A percentile compares a stretch with the other conserved stretches of the same genome.
These are phyloP conservation scores for Tetropium fuscum DNA, from an alignment of 2,888 invertebrate species.

Conservation along the genomic window DNA sequence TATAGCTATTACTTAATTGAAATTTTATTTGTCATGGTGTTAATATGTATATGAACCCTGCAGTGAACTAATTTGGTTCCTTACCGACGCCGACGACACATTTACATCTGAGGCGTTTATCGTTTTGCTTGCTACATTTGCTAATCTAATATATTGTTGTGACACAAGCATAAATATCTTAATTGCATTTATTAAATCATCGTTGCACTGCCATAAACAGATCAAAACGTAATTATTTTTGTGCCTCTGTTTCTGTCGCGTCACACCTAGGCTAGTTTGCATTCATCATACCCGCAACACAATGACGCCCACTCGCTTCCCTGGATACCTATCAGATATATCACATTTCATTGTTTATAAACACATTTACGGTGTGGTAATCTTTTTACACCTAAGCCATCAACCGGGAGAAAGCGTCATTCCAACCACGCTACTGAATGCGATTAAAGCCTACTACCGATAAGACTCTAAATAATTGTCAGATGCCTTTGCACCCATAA, in stretches of 20 bases:
- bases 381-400: constrained; percentile 7
- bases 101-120: neutral
- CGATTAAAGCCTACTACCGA: neutral
- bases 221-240: constrained; percentile 16
- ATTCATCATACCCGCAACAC: constrained; percentile 16
- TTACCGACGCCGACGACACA: neutral
- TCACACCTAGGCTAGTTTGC: constrained; percentile 13
- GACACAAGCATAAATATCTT: constrained; percentile 12
- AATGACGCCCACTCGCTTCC: constrained; percentile 13
- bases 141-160: constrained; percentile 6
- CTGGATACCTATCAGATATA: constrained; percentile 11
- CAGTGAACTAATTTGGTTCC: neutral
- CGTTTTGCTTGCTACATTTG: constrained; percentile 7
- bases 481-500: too few relatives aligned
- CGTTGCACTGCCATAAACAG: constrained; percentile 10
- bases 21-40: too few relatives aligned
- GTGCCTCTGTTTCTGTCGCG: constrained; percentile 22
- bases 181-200: constrained; percentile 26
- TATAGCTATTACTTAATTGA: too few relatives aligned
- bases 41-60: neutral
- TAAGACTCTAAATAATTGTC: too few relatives aligned
- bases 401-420: constrained; percentile 4
- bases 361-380: constrained; percentile 9
- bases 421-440: constrained; percentile 4
- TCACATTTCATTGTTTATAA: constrained; percentile 16